Conservation (phyloP, 2,888 invertebrate genomes). For the Thecocarcelia acutangulata region DNA sequence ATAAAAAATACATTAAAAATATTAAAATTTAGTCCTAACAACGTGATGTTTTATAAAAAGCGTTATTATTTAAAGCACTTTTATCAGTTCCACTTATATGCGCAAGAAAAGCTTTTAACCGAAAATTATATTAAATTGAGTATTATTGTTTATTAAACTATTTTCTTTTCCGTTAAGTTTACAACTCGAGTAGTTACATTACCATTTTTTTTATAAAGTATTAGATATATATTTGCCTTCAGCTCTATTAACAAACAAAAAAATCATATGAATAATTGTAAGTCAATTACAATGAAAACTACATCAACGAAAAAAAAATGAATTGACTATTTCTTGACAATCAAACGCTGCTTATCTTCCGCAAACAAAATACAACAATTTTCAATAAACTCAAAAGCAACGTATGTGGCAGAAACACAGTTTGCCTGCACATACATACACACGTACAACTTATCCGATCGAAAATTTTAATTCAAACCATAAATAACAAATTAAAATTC, state of each 20-base stretch:
- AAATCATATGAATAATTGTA: conserved; percentile 46
- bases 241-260: conserved; percentile 9
- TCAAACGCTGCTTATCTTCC: conserved; percentile 53
- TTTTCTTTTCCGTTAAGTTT: too few relatives aligned
- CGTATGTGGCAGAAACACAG: conserved; percentile 47
- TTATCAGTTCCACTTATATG: too few relatives aligned
- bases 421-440: conserved; percentile 14
- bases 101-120: too few relatives aligned
- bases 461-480: conserved; percentile 62
- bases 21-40: too few relatives aligned
- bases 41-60: too few relatives aligned
- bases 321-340: conserved; percentile 33
- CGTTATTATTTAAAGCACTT: too few relatives aligned
- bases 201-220: too few relatives aligned
- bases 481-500: conserved; percentile 68
- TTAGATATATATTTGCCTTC: not conserved
- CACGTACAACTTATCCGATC: conserved; percentile 49
- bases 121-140: too few relatives aligned
- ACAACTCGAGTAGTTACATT: too few relatives aligned
- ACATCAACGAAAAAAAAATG: conserved; percentile 22
- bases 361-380: conserved; percentile 40
- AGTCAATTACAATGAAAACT: conserved; percentile 43
- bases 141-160: too few relatives aligned
- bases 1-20: too few relatives aligned
- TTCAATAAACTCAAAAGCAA: conserved; percentile 9